Conservation (phyloP, 2,888 invertebrate species). For the Lacanobia oleracea region DNA sequence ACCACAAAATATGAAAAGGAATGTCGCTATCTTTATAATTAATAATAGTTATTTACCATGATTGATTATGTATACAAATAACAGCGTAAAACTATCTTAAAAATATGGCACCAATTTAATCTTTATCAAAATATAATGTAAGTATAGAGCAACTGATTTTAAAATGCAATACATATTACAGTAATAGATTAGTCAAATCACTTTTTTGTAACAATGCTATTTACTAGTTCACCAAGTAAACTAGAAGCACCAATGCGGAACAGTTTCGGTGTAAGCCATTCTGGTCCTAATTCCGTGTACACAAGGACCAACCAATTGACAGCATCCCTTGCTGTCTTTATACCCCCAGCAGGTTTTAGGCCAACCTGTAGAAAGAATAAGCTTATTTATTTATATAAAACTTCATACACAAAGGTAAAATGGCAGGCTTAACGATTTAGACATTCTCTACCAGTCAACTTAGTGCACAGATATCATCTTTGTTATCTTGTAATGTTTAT, state of each 20-base stretch:
- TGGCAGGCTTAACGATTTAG: no score
- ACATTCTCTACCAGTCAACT: neutral
- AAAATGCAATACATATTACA: no score
- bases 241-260: constrained; percentile 99
- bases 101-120: constrained; percentile 32
- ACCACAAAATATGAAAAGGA: neutral
- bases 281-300: constrained; percentile 95
- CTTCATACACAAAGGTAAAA: no score
- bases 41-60: neutral
- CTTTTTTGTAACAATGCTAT: constrained; percentile 3
- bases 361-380: constrained; percentile 93
- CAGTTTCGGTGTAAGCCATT: constrained; percentile 95
- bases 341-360: constrained; percentile 99
- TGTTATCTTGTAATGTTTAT: neutral
- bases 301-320: constrained; percentile 96
- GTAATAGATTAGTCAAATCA: neutral
- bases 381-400: no score
- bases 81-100: neutral
- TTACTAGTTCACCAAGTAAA: constrained; percentile 94
- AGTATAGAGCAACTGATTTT: neutral
- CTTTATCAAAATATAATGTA: neutral
- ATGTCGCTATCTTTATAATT: neutral
- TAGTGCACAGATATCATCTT: no score
- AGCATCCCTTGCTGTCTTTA: constrained; percentile 95
- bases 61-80: neutral